phyloP scores from a whole-genome alignment of 2,888 invertebrate species.

The Lampropteryx suffumata region DNA sequence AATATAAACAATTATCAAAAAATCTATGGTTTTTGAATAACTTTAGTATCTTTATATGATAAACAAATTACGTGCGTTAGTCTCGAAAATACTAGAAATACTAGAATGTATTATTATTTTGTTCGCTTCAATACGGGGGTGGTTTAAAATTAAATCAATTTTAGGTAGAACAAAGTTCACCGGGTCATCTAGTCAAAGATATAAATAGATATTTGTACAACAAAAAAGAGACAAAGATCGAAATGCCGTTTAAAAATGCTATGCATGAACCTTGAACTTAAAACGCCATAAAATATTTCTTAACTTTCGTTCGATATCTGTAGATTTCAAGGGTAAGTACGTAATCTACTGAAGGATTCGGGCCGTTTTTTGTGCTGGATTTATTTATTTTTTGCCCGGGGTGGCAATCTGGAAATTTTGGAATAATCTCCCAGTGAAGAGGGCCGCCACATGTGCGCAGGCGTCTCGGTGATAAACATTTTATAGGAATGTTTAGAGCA shows the following conservation, averaged over 20 bases:
- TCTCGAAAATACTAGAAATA: no score
- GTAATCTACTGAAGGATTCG: slow-evolving; percentile 71
- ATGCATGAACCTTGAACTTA: slow-evolving; percentile 27
- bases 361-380: slow-evolving; percentile 76
- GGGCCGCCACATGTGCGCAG: slow-evolving; percentile 74
- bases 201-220: no score
- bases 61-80: no score
- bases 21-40: no score
- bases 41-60: no score
- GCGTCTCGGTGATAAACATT: slow-evolving; percentile 76
- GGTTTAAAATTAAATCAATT: no score
- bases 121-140: no score
- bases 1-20: no score
- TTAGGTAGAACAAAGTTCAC: no score
- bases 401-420: slow-evolving; percentile 82
- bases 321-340: slow-evolving; percentile 74
- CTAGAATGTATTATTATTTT: no score
- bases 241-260: not conserved
- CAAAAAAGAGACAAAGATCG: no score
- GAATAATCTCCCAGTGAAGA: slow-evolving; percentile 75
- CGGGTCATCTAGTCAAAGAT: no score
- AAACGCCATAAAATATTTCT: slow-evolving; percentile 40
- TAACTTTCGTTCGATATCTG: slow-evolving; percentile 54
- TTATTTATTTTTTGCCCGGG: slow-evolving; percentile 81
- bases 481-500: slow-evolving; percentile 80